phyloP scores from a whole-genome alignment of 2,113 vertebrate species.

The Serilophus lunatus region DNA sequence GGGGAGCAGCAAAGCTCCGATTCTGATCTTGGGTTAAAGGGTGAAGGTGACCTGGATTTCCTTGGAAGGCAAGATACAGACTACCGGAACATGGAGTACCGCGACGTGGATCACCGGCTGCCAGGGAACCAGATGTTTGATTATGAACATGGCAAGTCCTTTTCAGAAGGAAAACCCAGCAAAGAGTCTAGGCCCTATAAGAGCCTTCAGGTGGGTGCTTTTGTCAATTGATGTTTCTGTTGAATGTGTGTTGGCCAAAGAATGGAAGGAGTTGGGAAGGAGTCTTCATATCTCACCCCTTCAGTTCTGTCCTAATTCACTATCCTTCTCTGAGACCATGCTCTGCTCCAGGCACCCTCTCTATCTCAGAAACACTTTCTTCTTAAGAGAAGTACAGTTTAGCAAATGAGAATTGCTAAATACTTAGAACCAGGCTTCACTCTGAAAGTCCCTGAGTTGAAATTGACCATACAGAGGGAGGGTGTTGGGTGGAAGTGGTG shows the following conservation, averaged over 20 bases:
- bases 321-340: background rate
- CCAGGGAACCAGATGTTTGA: conserved; percentile 81
- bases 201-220: conserved; percentile 75
- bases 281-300: background rate
- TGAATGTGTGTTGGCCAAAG: background rate
- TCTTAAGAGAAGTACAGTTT: background rate
- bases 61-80: conserved; percentile 81
- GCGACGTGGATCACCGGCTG: conserved; percentile 92
- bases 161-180: conserved; percentile 76
- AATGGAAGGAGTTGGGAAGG: background rate
- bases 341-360: background rate
- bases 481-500: background rate
- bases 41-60: conserved; percentile 76
- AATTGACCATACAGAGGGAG: background rate
- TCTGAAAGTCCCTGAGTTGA: background rate
- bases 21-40: conserved; percentile 68
- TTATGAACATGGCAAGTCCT: conserved; percentile 82
- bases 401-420: background rate
- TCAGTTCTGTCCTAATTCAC: background rate
- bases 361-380: background rate
- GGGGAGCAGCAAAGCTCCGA: conserved; percentile 69
- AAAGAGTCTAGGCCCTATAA: conserved; percentile 72
- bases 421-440: background rate
- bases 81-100: conserved; percentile 89
- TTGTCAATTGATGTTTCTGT: background rate